Evolutionary conservation across 2,113 vertebrate species (phyloP).

Genomic region (Nettapus auritus): DNA sequence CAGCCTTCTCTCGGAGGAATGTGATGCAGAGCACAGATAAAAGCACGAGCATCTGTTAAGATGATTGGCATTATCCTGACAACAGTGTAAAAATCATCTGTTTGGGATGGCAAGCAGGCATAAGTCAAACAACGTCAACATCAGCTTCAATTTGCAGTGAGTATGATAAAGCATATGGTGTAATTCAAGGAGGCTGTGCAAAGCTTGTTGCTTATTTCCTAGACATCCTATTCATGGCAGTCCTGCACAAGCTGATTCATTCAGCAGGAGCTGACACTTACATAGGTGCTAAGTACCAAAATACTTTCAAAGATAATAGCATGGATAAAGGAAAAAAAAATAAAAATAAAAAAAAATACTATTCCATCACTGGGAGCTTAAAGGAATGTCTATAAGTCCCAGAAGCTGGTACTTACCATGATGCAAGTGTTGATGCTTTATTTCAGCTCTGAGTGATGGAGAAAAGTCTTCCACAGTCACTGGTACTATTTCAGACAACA

Average conservation of each 20-base stretch:
- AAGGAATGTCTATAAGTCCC: neutral
- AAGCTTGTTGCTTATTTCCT: neutral
- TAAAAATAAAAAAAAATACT: neutral
- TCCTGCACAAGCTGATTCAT: rapidly evolving
- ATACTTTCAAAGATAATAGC: neutral
- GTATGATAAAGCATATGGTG: neutral
- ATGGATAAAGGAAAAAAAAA: neutral
- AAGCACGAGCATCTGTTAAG: neutral
- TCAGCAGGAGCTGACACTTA: neutral
- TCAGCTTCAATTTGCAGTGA: neutral
- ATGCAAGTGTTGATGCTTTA: neutral
- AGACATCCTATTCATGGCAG: neutral
- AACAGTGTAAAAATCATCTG: neutral
- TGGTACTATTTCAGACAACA: neutral
- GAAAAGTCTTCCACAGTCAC: neutral
- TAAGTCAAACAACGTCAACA: neutral
- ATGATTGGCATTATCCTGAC: conserved; percentile 12
- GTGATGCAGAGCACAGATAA: conserved; percentile 38
- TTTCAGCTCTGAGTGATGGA: neutral
- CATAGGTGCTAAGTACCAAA: neutral
- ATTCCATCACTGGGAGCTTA: neutral
- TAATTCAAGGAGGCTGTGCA: neutral
- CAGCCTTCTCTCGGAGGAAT: conserved; percentile 28
- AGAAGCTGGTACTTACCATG: neutral
- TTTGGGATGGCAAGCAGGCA: neutral